A percentile compares a stretch with the other conserved stretches of the same genome.
phyloP scores from a whole-genome alignment of 35 echinoderm and acorn worm genomes.

The Strongylocentrotus purpuratus region DNA sequence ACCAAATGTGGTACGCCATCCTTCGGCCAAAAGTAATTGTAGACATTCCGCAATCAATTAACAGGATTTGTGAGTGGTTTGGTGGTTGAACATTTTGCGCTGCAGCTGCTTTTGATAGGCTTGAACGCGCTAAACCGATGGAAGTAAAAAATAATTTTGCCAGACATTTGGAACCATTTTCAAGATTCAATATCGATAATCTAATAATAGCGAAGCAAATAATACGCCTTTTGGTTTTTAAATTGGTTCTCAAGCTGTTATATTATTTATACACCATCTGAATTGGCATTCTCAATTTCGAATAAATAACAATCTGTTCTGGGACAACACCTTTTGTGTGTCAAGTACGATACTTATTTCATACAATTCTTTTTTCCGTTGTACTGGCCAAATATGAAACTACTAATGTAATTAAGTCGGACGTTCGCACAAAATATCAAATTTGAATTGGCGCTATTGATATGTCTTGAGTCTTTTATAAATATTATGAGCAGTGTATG shows the following conservation, averaged over 20 bases:
- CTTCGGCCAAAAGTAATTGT: background rate
- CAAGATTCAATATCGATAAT: background rate
- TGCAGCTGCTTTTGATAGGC: background rate
- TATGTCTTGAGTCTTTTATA: too few relatives aligned
- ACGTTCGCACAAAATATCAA: too few relatives aligned
- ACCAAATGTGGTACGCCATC: background rate
- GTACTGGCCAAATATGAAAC: too few relatives aligned
- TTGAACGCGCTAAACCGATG: background rate
- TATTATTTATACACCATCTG: background rate
- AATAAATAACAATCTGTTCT: background rate
- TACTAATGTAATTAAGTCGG: too few relatives aligned
- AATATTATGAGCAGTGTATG: too few relatives aligned
- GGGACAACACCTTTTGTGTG: background rate
- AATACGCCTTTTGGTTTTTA: background rate
- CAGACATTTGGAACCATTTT: background rate
- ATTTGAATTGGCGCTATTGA: too few relatives aligned
- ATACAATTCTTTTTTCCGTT: too few relatives aligned
- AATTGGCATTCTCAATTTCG: background rate
- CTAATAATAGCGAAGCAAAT: background rate
- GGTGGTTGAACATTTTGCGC: background rate
- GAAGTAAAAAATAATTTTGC: background rate
- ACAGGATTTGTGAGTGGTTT: background rate
- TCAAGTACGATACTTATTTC: background rate
- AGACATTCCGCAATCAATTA: background rate
- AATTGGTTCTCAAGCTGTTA: background rate